phyloP scores from a whole-genome alignment of 2,797 vertebrate species.

The Holocentrus rufus region DNA sequence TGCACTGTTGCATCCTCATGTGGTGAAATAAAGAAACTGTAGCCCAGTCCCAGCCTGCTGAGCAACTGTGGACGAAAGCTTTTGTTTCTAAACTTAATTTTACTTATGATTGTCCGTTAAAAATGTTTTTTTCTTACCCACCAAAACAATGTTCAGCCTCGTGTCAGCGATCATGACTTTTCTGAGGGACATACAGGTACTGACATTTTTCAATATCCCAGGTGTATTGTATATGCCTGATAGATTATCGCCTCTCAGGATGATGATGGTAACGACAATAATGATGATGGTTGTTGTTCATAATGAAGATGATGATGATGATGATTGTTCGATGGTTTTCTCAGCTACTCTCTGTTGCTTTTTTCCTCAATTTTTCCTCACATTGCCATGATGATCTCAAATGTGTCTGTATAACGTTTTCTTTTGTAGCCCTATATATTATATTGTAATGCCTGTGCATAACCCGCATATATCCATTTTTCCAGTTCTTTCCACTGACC shows the following conservation, averaged over 20 bases:
- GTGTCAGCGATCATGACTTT: neutral
- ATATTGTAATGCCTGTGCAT: neutral
- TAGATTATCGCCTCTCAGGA: neutral
- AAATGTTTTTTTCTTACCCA: slow-evolving; percentile 1
- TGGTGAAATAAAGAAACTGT: slow-evolving; percentile 8
- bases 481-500: neutral
- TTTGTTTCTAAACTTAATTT: neutral
- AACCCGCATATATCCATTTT: neutral
- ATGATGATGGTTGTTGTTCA: neutral
- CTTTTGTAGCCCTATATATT: neutral
- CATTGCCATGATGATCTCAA: neutral
- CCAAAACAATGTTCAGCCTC: neutral
- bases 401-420: neutral
- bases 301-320: too few relatives aligned
- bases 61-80: neutral
- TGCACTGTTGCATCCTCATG: slow-evolving; percentile 19
- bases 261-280: slow-evolving; percentile 9
- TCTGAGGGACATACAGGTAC: neutral
- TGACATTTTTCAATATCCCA: neutral
- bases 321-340: too few relatives aligned
- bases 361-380: neutral
- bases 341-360: neutral
- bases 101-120: neutral
- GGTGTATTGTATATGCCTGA: neutral
- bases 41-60: neutral